Evolutionary conservation across 2,113 vertebrate genomes (phyloP), one percentile per base, ranked within the genome.

Genomic region (Microtus pennsylvanicus): DNA sequence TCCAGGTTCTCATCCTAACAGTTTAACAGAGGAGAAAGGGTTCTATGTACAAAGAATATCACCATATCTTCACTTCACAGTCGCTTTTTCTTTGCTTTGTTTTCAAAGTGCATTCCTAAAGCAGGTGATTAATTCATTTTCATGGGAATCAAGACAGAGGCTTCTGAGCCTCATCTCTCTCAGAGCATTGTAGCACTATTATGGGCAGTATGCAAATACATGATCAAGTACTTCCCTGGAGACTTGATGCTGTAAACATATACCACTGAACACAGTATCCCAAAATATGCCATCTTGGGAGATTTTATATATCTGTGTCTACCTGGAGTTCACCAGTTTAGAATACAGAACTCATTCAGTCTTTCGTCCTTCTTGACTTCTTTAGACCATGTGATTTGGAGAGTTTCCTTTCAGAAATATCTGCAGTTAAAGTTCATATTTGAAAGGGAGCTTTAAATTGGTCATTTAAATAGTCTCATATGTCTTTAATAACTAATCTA

Each of bases 41-140:
- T 63, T 16, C 30, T 13, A 55, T 24, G 82, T 47, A 70, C 21
- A 11, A 83, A 75, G 69, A 88, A 22, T 74, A 78, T 28, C 30
- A 78, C 4, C 61, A 7, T 38, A 45, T 10, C 14, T 92, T 72
- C 80, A 50, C 38, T 94, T 88, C 75, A 3, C 8, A 30, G 8
- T 8, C 30, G 6, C 1, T 21, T 58, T 58, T 58, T 58, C 61
- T 86, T 87, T 70, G 13, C 69, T 77, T 90, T 93, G 45, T 96
- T 93, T 95, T 85, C 87, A 80, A 92, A 85, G 52, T 93, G 35
- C 83, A 38, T 67, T 95, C 30, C 69, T n/a, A 63, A 30, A 58
- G 42, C 77, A 94, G 72, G 76, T 94, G 96, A 94, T 95, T 90
- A 87, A 81, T 91, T 96, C 89, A 92, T 95, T 65, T 94, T 86